Evolutionary conservation across 1,140 invertebrate genomes (phyloP).

Genomic region (Anagrus nilaparvatae): DNA sequence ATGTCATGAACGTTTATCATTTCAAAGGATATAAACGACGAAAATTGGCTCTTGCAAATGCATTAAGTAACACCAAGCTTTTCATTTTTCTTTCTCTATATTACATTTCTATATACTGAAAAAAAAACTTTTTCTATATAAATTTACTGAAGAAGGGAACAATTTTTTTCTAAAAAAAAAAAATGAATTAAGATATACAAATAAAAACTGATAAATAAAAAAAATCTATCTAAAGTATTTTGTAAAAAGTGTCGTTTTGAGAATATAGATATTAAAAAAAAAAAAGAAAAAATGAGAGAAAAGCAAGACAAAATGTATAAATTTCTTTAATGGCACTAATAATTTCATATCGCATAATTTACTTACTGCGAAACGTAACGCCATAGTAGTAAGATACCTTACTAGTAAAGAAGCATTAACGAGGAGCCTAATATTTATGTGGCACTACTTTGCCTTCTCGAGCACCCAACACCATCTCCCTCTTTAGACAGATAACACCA

Average conservation of each 20-base stretch:
- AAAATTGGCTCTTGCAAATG: constrained; percentile 40
- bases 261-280: too few relatives aligned
- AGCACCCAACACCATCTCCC: constrained; percentile 23
- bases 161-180: too few relatives aligned
- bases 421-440: constrained; percentile 46
- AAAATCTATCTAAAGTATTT: too few relatives aligned
- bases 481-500: constrained; percentile 41
- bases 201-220: too few relatives aligned
- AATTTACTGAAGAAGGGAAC: too few relatives aligned
- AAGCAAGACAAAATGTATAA: constrained; percentile 38
- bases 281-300: constrained; percentile 2
- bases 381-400: constrained; percentile 43
- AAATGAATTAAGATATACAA: too few relatives aligned
- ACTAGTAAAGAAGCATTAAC: constrained; percentile 38
- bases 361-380: constrained; percentile 47
- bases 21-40: constrained; percentile 31
- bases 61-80: constrained; percentile 35
- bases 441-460: too few relatives aligned
- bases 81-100: too few relatives aligned
- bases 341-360: constrained; percentile 47
- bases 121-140: too few relatives aligned
- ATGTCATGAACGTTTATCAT: constrained; percentile 38
- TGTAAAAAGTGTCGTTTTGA: too few relatives aligned
- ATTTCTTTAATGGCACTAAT: constrained; percentile 46
- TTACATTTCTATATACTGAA: too few relatives aligned